Conservation (phyloP, 2,888 invertebrate genomes). For the Thyatira batis region DNA sequence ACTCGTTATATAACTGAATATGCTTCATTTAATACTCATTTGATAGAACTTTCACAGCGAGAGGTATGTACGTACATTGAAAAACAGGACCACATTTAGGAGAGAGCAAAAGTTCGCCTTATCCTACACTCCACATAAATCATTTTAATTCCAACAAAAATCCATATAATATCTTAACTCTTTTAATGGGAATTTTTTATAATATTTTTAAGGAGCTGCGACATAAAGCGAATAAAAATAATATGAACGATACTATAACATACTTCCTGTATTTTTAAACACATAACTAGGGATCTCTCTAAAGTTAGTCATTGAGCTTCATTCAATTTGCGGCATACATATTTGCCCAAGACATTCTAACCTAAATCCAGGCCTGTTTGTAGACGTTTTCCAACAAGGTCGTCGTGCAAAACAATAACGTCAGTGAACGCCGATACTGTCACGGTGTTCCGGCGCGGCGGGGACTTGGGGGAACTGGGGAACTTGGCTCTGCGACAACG, state of each 20-base stretch:
- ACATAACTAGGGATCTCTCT: too few species aligned
- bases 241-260: too few species aligned
- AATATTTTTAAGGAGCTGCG: too few species aligned
- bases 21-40: neutral
- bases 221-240: too few species aligned
- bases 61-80: neutral
- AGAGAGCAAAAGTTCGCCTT: too few species aligned
- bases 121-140: too few species aligned
- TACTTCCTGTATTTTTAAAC: too few species aligned
- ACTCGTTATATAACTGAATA: neutral
- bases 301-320: too few species aligned
- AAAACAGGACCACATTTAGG: neutral
- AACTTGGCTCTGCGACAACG: constrained; percentile 34
- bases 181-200: too few species aligned
- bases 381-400: constrained; percentile 39
- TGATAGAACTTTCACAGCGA: neutral
- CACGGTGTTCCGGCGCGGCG: constrained; percentile 55
- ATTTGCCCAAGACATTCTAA: neutral
- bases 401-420: constrained; percentile 57
- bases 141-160: too few species aligned
- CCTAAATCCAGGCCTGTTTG: constrained; percentile 5
- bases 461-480: constrained; percentile 45
- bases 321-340: neutral
- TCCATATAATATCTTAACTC: too few species aligned
- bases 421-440: constrained; percentile 57